phyloP scores from a whole-genome alignment of 2,113 vertebrate species.

The Neodon shergylaensis region DNA sequence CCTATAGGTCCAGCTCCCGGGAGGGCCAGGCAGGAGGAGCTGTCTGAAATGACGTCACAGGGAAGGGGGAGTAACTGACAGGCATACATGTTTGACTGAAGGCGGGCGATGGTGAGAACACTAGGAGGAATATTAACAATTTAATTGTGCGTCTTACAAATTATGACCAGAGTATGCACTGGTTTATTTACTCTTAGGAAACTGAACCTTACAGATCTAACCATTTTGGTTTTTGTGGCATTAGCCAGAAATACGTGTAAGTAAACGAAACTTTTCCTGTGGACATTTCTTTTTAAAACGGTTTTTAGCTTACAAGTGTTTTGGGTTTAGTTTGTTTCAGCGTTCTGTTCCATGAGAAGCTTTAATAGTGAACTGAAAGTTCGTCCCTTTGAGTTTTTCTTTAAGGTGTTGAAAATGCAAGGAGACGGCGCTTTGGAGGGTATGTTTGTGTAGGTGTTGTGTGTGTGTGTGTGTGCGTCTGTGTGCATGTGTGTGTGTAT shows the following conservation, averaged over 20 bases:
- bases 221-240: slow-evolving; percentile 22
- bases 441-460: background rate
- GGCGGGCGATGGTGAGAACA: background rate
- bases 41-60: background rate
- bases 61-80: background rate
- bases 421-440: background rate
- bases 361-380: slow-evolving; percentile 41
- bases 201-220: background rate
- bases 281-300: background rate
- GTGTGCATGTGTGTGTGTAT: background rate
- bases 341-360: slow-evolving; percentile 1
- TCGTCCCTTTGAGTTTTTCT: background rate
- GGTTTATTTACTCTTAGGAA: slow-evolving; percentile 33
- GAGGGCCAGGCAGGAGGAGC: background rate
- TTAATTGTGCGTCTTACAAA: background rate
- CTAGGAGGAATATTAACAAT: background rate
- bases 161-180: background rate
- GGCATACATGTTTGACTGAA: background rate
- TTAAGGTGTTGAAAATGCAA: background rate
- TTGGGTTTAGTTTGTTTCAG: slow-evolving; percentile 25
- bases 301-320: background rate
- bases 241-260: background rate
- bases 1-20: background rate
- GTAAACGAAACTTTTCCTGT: slow-evolving; percentile 22
- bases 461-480: background rate